Evolutionary conservation across 2,113 vertebrate species (phyloP).

Genomic region (Brevimyrus niger): DNA sequence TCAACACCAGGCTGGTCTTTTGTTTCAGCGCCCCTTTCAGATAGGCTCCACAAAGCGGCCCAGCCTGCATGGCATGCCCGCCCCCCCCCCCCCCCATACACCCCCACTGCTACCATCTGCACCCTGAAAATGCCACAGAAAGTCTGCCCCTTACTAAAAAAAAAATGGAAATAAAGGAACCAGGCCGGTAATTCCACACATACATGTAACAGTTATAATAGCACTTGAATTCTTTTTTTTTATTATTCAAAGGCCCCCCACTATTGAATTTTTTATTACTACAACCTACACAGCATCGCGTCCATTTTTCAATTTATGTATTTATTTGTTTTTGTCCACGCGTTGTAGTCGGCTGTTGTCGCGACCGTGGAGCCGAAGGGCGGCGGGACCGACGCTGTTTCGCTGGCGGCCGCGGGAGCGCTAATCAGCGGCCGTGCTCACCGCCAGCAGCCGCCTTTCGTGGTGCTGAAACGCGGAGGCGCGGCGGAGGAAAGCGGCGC

Average conservation of each 20-base stretch:
- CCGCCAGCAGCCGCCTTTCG: not conserved
- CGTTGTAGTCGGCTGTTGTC: not conserved
- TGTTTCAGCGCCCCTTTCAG: constrained; percentile 22
- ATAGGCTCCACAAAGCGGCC: not conserved
- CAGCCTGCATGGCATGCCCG: not conserved
- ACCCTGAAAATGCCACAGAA: not conserved
- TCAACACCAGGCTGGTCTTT: constrained; percentile 14
- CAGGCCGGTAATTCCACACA: not conserved
- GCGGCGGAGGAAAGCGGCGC: not conserved
- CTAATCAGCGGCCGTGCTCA: not conserved
- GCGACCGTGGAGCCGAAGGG: not conserved
- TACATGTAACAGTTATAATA: not conserved
- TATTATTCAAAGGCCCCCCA: not conserved
- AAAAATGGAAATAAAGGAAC: not conserved
- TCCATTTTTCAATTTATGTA: not conserved
- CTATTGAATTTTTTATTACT: not conserved
- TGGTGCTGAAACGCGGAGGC: not conserved
- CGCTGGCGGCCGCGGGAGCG: not conserved
- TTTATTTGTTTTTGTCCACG: not conserved
- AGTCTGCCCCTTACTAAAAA: not conserved
- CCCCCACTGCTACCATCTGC: not conserved
- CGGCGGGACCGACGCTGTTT: not conserved
- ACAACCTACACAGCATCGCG: not conserved
- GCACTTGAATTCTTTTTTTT: not conserved
- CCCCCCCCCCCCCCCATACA: not conserved